Conservation (phyloP, 2,797 vertebrate species). For the Hipposideros larvatus region DNA sequence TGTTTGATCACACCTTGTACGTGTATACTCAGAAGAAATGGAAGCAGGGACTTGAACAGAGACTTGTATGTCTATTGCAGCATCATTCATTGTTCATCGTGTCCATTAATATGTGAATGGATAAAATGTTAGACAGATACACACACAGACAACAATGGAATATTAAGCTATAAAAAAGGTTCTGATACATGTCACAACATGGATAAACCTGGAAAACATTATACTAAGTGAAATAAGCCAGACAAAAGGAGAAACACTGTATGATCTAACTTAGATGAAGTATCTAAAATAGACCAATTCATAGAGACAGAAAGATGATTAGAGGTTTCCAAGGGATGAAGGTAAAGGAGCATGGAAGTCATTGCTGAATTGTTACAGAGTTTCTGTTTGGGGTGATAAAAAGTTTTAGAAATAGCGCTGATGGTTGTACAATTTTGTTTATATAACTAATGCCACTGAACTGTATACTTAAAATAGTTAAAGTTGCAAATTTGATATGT, state of each 20-base stretch:
- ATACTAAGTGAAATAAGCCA: neutral
- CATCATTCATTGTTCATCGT: neutral
- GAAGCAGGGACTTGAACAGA: neutral
- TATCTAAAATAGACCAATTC: slow-evolving; percentile 29
- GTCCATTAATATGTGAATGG: neutral
- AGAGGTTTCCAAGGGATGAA: neutral
- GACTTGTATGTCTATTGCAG: neutral
- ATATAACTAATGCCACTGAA: neutral
- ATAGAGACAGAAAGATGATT: neutral
- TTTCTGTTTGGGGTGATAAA: neutral
- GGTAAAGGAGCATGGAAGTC: neutral
- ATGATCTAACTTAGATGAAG: neutral
- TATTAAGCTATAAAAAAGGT: neutral
- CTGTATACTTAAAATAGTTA: neutral
- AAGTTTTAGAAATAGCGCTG: neutral
- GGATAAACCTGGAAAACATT: slow-evolving; percentile 11
- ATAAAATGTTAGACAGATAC: neutral
- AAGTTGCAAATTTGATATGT: neutral
- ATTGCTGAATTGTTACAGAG: neutral
- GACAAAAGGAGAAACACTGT: neutral
- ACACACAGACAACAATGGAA: neutral
- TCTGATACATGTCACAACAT: neutral
- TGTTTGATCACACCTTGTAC: too few species aligned
- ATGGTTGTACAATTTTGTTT: neutral
- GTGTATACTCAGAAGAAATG: neutral